phyloP scores from a whole-genome alignment of 2,888 invertebrate genomes.

The Chydorus sphaericus region DNA sequence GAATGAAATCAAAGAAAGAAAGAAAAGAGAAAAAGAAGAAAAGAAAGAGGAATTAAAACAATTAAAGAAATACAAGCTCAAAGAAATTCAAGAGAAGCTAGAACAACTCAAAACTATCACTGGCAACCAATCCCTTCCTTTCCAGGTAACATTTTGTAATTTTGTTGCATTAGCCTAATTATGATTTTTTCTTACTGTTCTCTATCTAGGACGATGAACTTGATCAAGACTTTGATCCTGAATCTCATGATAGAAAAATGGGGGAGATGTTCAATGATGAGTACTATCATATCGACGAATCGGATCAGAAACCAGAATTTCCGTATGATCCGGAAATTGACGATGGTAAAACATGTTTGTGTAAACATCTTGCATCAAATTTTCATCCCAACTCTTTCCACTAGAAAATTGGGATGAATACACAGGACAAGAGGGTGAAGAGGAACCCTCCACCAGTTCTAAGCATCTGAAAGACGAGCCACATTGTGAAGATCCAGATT shows the following conservation, averaged over 20 bases:
- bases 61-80: slow-evolving; percentile 67
- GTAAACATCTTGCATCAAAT: neutral
- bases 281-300: slow-evolving; percentile 59
- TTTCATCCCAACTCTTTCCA: slow-evolving; percentile 26
- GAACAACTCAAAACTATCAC: slow-evolving; percentile 72
- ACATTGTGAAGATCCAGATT: slow-evolving; percentile 46
- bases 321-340: slow-evolving; percentile 55
- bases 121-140: slow-evolving; percentile 44
- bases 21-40: slow-evolving; percentile 57
- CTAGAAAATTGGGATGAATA: slow-evolving; percentile 54
- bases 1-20: slow-evolving; percentile 53
- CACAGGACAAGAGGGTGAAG: slow-evolving; percentile 34
- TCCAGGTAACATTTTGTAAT: slow-evolving; percentile 33
- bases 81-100: slow-evolving; percentile 81
- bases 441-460: slow-evolving; percentile 28
- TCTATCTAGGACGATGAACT: slow-evolving; percentile 53
- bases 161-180: neutral
- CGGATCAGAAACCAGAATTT: slow-evolving; percentile 67
- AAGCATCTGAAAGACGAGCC: slow-evolving; percentile 22
- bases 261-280: slow-evolving; percentile 68
- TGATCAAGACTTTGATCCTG: slow-evolving; percentile 82
- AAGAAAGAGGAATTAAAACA: slow-evolving; percentile 77
- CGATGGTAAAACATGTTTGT: slow-evolving; percentile 16
- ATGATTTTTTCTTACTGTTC: neutral
- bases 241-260: slow-evolving; percentile 74